Percentiles rank a stretch among this genome's conserved stretches.
Conservation (phyloP, 2,113 vertebrate genomes). For the Phrynosoma blainvillii region DNA sequence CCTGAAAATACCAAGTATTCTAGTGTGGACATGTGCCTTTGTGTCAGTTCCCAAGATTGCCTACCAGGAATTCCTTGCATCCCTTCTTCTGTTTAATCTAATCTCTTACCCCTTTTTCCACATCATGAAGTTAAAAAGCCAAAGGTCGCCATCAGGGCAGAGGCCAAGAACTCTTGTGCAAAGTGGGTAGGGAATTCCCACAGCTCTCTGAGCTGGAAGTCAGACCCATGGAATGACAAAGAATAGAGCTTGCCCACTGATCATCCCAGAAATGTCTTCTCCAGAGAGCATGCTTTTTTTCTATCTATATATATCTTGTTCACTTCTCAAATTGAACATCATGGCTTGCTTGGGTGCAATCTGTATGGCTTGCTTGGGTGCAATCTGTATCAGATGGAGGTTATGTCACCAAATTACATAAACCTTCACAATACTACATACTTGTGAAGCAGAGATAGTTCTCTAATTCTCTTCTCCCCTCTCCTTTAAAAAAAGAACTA, state of each 20-base stretch:
- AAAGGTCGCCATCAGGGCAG: neutral
- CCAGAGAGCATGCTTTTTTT: neutral
- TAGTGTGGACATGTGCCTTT: neutral
- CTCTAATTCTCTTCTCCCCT: neutral
- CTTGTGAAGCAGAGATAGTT: neutral
- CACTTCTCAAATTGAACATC: neutral
- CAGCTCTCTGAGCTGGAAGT: neutral
- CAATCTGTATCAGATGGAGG: neutral
- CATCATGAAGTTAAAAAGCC: neutral
- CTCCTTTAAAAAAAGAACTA: too few relatives aligned
- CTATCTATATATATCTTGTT: neutral
- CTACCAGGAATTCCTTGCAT: neutral
- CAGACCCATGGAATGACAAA: neutral
- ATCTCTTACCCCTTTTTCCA: neutral
- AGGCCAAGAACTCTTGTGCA: neutral
- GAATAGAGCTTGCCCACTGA: neutral
- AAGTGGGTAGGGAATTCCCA: neutral
- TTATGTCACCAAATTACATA: neutral
- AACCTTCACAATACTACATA: neutral
- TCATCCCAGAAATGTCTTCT: fast-evolving
- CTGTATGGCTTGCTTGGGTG: neutral
- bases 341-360: neutral
- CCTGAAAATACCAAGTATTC: neutral
- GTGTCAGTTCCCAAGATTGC: neutral
- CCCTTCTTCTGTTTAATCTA: neutral